Base-by-base conservation (phyloP, 1,140 invertebrate genomes). In the Asbolus verrucosus region DNA sequence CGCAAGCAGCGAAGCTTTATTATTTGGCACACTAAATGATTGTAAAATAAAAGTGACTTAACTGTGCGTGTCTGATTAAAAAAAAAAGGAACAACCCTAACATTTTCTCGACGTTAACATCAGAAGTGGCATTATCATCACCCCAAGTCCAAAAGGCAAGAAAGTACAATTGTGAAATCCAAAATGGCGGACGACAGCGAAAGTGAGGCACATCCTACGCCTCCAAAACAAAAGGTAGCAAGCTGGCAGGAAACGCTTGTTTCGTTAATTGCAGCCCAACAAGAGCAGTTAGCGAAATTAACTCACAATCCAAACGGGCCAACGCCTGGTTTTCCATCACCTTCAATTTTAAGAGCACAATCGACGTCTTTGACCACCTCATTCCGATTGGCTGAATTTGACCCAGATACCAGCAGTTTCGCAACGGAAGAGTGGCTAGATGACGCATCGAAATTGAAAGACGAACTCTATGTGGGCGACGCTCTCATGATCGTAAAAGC, bases 221-320 rank as follows among this genome's bases (percentile, higher is more conserved):
- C 24, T 4, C 24, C 24, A 27, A 38, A 38, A 38, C 6, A n/a
- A 38, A 2, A 3, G 2, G n/a, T 5, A n/a, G 11, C n/a, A 4
- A n/a, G 6, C n/a, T 65, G 81, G 15, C 78, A 78, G 50, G 78
- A 75, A 31, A 24, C 71, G 21, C 72, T 80, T 30, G 71, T 79
- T 14, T 75, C 75, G 71, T 59, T 63, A 11, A 36, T 63, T 2
- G 61, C 61, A 1, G 9, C 61, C n/a, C 27, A 63, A 63, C 30
- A 63, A 63, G 5, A 39, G 19, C 61, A 54, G 43, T 9, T 66
- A 6, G 16, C 24, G 8, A 3, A 27, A 27, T 27, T 27, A 27
- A 8, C 24, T 3, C 24, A 8, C 24, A 3, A 27, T 4, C 8
- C 24, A 3, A 27, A 27, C 24, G 8, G 8, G 24, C 24, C 24